Evolutionary conservation across 2,113 vertebrate genomes (phyloP), one percentile per base, ranked within the genome.

Genomic region (Ptilonorhynchus violaceus): DNA sequence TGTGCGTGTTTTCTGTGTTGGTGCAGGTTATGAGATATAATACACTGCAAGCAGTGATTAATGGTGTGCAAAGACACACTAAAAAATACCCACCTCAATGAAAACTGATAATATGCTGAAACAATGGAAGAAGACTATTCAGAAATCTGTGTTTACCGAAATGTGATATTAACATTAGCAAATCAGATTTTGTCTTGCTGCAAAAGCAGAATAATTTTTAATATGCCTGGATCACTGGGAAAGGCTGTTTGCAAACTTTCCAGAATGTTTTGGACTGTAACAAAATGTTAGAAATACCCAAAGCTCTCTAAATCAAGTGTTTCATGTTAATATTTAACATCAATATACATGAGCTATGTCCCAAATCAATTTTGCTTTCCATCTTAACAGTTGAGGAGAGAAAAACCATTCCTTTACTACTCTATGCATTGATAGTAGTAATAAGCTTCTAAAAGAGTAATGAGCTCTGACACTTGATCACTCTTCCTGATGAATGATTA

Each of bases 401-500:
- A 62, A 60, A 73, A 30, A 23, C 10, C 37, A 27, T 27, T 69
- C 28, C 46, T 47, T 91, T 83, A 42, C 1, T 56, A 28, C n/a
- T 67, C 0, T 52, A 44, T 59, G 55, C 41, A 83, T 6, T 59
- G 79, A 81, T 74, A 67, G 72, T 63, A 88, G 52, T 37, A 93
- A 89, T n/a, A 90, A 53, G 68, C 68, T 85, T 84, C 82, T 92
- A n/a, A 95, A 95, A 56, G 66, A 92, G 52, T 76, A 64, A 49
- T 59, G 78, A 94, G 69, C 50, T 78, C 81, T 91, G 87, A 77
- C 64, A 68, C 56, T 91, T 77, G 86, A 95, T 96, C 78, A 78
- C 66, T 87, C 31, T 44, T 89, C 63, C 49, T 92, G 90, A 89
- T 37, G 66, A 92, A 79, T 66, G 78, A 66, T 82, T 85, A 73